These are phyloP conservation scores for Dione vanillae DNA, from an alignment of 2,888 invertebrate species.

Conservation along the genomic window DNA sequence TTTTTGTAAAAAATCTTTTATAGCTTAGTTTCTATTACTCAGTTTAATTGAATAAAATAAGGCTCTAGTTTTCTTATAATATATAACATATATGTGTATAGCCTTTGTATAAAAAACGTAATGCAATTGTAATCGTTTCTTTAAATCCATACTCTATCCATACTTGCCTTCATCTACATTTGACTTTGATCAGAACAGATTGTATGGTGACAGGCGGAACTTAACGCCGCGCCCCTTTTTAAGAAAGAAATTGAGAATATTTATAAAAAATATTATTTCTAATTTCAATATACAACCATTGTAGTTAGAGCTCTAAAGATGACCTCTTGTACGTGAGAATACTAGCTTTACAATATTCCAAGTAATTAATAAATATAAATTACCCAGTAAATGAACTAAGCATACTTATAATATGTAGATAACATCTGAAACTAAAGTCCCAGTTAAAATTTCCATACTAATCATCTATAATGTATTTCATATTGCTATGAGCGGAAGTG, in stretches of 20 bases:
- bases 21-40: no score
- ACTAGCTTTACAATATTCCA: background rate
- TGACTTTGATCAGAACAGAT: background rate
- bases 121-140: background rate
- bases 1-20: no score
- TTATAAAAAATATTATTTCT: no score
- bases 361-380: constrained; percentile 5
- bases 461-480: constrained; percentile 13
- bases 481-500: constrained; percentile 14
- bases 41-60: no score
- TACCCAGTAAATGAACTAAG: background rate
- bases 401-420: background rate
- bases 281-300: no score
- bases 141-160: background rate
- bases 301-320: background rate
- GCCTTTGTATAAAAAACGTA: no score
- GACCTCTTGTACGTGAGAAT: no score
- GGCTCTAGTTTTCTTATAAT: no score
- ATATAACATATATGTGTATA: no score
- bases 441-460: constrained; percentile 12
- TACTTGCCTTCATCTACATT: no score
- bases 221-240: background rate
- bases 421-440: background rate
- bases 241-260: no score
- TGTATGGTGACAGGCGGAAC: background rate